phyloP scores from a whole-genome alignment of 2,113 vertebrate species.

The Scytalopus superciliaris region DNA sequence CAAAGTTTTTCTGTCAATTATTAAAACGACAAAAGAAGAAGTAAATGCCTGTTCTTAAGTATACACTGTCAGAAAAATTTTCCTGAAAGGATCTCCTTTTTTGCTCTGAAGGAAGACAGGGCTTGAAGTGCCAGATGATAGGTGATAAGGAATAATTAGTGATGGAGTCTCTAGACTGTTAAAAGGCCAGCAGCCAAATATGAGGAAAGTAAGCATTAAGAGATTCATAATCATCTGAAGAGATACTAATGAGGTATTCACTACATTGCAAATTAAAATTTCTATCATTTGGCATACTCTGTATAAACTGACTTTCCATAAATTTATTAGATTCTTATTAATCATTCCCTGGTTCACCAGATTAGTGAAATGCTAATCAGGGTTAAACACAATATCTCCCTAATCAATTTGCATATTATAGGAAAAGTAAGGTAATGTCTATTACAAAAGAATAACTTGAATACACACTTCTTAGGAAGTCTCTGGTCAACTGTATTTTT shows the following conservation, averaged over 20 bases:
- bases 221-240: background rate
- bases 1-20: constrained; percentile 16
- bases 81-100: background rate
- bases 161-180: background rate
- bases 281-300: background rate
- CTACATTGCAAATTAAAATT: constrained; percentile 1
- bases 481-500: background rate
- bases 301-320: constrained; percentile 26
- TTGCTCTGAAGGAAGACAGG: background rate
- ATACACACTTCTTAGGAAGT: background rate
- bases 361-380: constrained; percentile 32
- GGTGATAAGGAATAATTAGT: background rate
- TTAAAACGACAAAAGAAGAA: constrained; percentile 17
- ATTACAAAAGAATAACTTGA: background rate
- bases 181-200: background rate
- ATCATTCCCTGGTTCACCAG: background rate
- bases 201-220: background rate
- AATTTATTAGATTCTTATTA: constrained; percentile 31
- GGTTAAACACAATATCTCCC: background rate
- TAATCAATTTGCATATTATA: constrained; percentile 14
- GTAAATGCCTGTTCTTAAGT: background rate
- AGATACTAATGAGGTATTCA: constrained; percentile 19
- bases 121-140: background rate
- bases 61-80: background rate
- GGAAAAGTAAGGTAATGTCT: background rate